Evolutionary conservation across 2,888 invertebrate species (phyloP), one percentile per base, ranked within the genome.

Genomic region (Biston stratarius): DNA sequence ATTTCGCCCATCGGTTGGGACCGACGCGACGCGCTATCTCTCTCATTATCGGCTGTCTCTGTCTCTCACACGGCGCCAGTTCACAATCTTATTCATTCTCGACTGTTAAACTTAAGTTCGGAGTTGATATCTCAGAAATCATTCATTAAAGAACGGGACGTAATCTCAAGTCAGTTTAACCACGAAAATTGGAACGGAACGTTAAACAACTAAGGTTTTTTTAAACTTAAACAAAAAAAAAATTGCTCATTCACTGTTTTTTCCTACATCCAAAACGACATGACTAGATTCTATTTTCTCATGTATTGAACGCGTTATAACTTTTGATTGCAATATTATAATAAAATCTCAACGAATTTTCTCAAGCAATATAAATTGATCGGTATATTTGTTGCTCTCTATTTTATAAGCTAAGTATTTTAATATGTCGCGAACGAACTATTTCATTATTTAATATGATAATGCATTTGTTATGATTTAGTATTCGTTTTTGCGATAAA

Each of bases 11-110:
- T 76, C 79, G 82, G 81, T 79, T 72, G 77, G 76, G 74, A 75
- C 70, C 79, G 77, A 77, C 74, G 79, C 79, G 77, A 77, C 74
- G 79, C 82, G 80, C 77, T 77, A 74, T 75, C 76, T 80, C 86
- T 86, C 83, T 87, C 86, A 80, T 85, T 88, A 79, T 89, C 87
- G 87, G 83, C 89, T 89, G 83, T 91, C 88, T 87, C 87, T 90
- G 83, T 92, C 90, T 85, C 88, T 89, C 89, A 81, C 80, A 80
- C 83, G 89, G 80, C 87, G 78, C 73, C 73, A 67, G 82, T 83
- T 83, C 77, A 83, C 85, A 86, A 79, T 90, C 87, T 88, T 82
- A 80, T 77, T 85, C 89, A 87, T 83, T 85, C 83, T 86, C 82
- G 83, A 83, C 85, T 85, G 74, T 83, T 80, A 65, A 71, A 58